phyloP scores from a whole-genome alignment of 1,140 invertebrate genomes.

The Lucilia cuprina region DNA sequence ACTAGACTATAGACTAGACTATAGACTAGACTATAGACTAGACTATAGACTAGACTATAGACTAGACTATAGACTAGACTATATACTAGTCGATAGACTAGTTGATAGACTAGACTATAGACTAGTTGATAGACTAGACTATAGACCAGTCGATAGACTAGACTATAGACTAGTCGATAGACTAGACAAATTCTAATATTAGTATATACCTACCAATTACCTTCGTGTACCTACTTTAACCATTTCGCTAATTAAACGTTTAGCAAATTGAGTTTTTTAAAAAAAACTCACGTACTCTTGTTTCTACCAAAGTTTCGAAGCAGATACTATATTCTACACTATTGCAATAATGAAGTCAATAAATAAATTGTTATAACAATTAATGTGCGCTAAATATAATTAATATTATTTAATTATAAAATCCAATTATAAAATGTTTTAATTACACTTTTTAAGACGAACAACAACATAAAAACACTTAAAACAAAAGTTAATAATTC shows the following conservation, averaged over 20 bases:
- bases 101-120: too few relatives aligned
- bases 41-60: too few relatives aligned
- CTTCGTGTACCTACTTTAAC: neutral
- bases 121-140: too few relatives aligned
- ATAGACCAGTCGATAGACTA: too few relatives aligned
- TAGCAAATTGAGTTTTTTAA: neutral
- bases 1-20: too few relatives aligned
- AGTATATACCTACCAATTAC: neutral
- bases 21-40: too few relatives aligned
- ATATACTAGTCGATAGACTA: too few relatives aligned
- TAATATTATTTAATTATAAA: conserved; percentile 7
- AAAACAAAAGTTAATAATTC: neutral
- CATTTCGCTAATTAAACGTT: too few relatives aligned
- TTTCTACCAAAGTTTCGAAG: neutral
- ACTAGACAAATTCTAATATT: neutral
- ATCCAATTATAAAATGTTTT: conserved; percentile 9
- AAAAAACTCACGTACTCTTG: neutral
- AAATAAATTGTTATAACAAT: neutral
- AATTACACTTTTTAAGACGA: neutral
- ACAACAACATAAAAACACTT: too few relatives aligned
- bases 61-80: too few relatives aligned
- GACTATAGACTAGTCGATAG: too few relatives aligned
- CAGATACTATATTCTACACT: neutral
- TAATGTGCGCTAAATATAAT: neutral
- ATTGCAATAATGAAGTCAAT: neutral